Evolutionary conservation across 2,888 invertebrate genomes (phyloP).

Genomic region (Microplitis deprimator): DNA sequence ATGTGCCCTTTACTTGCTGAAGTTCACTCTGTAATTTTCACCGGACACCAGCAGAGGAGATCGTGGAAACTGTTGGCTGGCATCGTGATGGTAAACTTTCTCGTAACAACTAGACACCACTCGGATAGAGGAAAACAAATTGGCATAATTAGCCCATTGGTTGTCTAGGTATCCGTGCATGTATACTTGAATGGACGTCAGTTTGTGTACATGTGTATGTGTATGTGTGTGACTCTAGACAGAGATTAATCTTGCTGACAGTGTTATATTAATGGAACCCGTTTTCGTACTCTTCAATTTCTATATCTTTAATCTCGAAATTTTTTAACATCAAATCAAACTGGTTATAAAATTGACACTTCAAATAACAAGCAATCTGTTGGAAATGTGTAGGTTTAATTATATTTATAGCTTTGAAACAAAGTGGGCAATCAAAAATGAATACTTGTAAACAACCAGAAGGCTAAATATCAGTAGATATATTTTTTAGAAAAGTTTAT

Average conservation of each 20-base stretch:
- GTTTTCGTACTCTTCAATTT: neutral
- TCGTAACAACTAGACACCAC: conserved; percentile 11
- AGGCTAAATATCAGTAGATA: too few species aligned
- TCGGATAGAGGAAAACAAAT: conserved; percentile 42
- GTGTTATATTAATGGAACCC: neutral
- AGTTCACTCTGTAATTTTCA: conserved; percentile 36
- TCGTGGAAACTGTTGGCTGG: conserved; percentile 12
- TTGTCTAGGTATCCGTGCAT: conserved; percentile 38
- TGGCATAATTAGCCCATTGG: conserved; percentile 51
- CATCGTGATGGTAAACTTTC: neutral
- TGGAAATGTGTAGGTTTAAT: neutral
- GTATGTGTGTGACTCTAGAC: neutral
- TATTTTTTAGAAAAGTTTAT: too few species aligned
- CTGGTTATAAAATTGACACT: neutral
- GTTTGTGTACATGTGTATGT: neutral
- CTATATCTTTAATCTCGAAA: neutral
- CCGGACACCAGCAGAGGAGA: conserved; percentile 24
- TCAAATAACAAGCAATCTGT: neutral
- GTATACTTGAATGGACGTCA: neutral
- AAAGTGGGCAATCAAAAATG: too few species aligned
- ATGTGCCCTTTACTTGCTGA: conserved; percentile 32
- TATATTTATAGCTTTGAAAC: too few species aligned
- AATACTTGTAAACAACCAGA: too few species aligned
- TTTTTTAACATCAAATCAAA: neutral
- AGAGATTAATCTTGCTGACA: conserved; percentile 45